These are phyloP conservation scores for Bombycilla garrulus DNA, from an alignment of 2,113 vertebrate genomes.

Conservation along the genomic window DNA sequence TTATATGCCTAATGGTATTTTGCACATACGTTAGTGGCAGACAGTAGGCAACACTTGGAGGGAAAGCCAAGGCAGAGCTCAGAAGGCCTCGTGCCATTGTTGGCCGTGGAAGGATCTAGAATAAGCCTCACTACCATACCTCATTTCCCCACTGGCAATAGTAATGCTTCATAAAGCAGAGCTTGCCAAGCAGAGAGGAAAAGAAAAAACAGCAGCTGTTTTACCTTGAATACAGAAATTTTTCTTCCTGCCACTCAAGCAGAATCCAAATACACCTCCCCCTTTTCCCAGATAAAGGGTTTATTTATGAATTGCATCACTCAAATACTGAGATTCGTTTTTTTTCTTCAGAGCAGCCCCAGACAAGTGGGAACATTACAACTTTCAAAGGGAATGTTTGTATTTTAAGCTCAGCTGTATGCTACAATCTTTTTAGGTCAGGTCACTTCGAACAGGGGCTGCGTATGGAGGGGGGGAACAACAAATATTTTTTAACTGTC, in stretches of 20 bases:
- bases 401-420: conserved; percentile 23
- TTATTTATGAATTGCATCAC: not conserved
- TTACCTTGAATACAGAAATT: not conserved
- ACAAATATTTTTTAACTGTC: conserved; percentile 47
- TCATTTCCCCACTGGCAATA: rapidly evolving
- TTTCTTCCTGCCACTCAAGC: not conserved
- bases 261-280: not conserved
- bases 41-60: not conserved
- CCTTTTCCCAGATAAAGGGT: not conserved
- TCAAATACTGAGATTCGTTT: not conserved
- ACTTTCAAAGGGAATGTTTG: conserved; percentile 26
- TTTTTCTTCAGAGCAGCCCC: not conserved
- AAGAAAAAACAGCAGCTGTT: not conserved
- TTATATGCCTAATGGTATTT: not conserved
- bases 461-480: not conserved
- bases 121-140: not conserved
- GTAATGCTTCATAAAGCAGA: not conserved
- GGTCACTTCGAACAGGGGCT: not conserved
- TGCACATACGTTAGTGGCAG: not conserved
- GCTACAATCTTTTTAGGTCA: conserved; percentile 34
- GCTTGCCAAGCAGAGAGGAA: not conserved
- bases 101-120: not conserved
- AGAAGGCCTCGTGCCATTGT: rapidly evolving
- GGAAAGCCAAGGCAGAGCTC: not conserved
- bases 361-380: not conserved